These are phyloP conservation scores for Tiphia femorata DNA, from an alignment of 2,888 invertebrate genomes.

Conservation along the genomic window DNA sequence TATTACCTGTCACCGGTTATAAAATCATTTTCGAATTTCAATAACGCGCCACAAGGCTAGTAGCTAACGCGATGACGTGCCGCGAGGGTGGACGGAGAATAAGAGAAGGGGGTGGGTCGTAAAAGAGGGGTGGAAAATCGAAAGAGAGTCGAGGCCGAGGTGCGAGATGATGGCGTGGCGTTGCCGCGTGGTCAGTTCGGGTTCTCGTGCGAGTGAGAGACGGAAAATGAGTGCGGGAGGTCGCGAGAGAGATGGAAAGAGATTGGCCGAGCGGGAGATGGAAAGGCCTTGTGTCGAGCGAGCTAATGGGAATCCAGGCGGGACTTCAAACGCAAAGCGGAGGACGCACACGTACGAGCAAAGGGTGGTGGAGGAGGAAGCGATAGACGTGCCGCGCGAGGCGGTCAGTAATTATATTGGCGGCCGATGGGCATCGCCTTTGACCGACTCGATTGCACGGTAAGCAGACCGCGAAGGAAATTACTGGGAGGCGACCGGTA, in stretches of 20 bases:
- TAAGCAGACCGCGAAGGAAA: conserved; percentile 60
- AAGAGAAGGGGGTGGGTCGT: neutral
- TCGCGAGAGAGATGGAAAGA: conserved; percentile 20
- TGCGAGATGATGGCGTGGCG: no score
- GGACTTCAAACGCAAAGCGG: conserved; percentile 60
- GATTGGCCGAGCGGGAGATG: conserved; percentile 21
- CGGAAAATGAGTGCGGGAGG: conserved; percentile 1
- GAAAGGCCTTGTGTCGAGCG: conserved; percentile 45
- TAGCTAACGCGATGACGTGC: conserved; percentile 12
- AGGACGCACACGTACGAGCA: conserved; percentile 35
- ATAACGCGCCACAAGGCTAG: conserved; percentile 55
- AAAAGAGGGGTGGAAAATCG: no score
- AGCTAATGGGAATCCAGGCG: conserved; percentile 58
- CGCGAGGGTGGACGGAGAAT: neutral
- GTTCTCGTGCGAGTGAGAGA: neutral
- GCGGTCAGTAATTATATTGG: conserved; percentile 59
- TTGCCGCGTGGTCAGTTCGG: no score
- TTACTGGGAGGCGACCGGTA: conserved; percentile 42
- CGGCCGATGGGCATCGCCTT: conserved; percentile 60
- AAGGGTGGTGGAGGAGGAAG: conserved; percentile 39
- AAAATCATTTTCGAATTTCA: conserved; percentile 66
- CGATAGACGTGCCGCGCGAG: conserved; percentile 33
- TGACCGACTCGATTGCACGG: conserved; percentile 60
- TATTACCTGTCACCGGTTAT: conserved; percentile 65
- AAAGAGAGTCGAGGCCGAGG: no score